Evolutionary conservation across 2,113 vertebrate species (phyloP), one percentile per base, ranked within the genome.

Genomic region (Phalacrocorax brasilianus): DNA sequence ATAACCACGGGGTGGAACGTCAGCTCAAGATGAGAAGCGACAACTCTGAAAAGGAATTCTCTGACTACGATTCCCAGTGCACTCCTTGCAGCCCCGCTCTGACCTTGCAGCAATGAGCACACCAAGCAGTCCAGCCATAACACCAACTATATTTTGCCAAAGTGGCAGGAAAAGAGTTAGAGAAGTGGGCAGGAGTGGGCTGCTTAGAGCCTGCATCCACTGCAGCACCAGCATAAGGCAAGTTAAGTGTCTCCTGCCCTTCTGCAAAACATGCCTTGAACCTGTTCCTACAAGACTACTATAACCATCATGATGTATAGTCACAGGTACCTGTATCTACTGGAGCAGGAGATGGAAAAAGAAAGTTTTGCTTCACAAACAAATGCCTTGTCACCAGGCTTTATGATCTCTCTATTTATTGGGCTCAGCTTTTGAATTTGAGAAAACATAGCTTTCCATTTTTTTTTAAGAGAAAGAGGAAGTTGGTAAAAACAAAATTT

Each of bases 271-370:
- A 12, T 0, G 19, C 14, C 8, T 19, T 49, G 42, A 35, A 79
- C 24, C 27, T n/a, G 19, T 21, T 78, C 27, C 59, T 47, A 62
- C 59, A 63, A 63, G 47, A 58, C 21, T 86, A 15, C 30, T 4
- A 26, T 7, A n/a, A 47, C 12, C 7, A n/a, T n/a, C 67, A 61
- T 0, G 0, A 75, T 12, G 16, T 8, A 11, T 49, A 9, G 42
- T 16, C 56, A n/a, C 24, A 45, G 16, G 12, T 9, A 76, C 26
- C 10, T 53, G 9, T 23, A 33, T 6, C 20, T 55, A 30, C 7
- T 19, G 33, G 23, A 88, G 14, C 9, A 76, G 2, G 7, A 38
- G 70, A 70, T 20, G 6, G 35, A 76, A 91, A 71, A 85, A 92
- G 14, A 15, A 62, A 74, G 6, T 27, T 50, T n/a, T 4, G 2